Percentiles rank a stretch among this genome's conserved stretches.
Conservation (phyloP, 2,797 vertebrate genomes). For the Scolopax bukidnonensis region DNA sequence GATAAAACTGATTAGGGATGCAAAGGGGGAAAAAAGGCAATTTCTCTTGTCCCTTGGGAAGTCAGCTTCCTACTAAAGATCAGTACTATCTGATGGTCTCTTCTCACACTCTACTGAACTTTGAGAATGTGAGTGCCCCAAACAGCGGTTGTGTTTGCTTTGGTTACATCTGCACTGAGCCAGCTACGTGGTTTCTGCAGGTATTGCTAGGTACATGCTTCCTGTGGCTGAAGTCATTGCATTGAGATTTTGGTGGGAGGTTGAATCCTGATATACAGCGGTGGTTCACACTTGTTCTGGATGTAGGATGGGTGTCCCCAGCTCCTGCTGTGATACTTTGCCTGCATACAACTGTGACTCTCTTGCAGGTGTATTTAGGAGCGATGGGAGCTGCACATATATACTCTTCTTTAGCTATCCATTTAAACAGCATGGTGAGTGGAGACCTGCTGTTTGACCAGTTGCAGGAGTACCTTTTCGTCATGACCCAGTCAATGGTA, state of each 20-base stretch:
- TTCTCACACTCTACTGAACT: background rate
- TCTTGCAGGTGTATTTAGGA: conserved; percentile 88
- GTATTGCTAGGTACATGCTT: background rate
- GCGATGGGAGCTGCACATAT: conserved; percentile 82
- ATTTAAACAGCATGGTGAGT: conserved; percentile 85
- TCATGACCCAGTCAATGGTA: conserved; percentile 92
- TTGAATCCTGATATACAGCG: background rate
- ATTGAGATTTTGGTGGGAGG: background rate
- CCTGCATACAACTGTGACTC: background rate
- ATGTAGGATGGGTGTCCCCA: accelerated
- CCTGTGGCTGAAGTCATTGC: background rate
- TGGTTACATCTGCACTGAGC: background rate
- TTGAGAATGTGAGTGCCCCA: background rate
- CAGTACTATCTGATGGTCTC: accelerated
- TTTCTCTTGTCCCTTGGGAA: background rate
- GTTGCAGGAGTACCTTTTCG: conserved; percentile 88
- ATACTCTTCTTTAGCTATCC: conserved; percentile 84
- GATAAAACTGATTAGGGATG: background rate
- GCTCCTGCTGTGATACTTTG: background rate
- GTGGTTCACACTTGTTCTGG: background rate
- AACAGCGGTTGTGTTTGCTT: accelerated
- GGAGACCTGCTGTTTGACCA: conserved; percentile 92
- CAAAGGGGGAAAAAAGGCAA: background rate
- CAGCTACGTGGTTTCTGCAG: accelerated
- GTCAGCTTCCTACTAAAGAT: background rate